These are phyloP conservation scores for Scomberomorus guttatus DNA, from an alignment of 2,797 vertebrate species.

Conservation along the genomic window DNA sequence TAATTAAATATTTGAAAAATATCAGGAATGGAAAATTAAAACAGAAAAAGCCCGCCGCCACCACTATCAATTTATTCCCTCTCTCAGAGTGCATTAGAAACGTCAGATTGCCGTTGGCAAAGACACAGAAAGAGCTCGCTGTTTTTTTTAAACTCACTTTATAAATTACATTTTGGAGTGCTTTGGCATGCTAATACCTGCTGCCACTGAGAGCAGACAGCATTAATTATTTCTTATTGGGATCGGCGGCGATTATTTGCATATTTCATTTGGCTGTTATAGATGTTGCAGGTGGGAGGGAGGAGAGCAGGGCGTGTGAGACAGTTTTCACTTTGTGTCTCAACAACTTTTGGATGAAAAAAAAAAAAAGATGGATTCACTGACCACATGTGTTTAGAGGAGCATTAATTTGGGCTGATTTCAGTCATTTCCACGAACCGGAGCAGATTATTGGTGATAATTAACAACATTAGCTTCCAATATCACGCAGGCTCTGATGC, in stretches of 20 bases:
- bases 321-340: conserved; percentile 52
- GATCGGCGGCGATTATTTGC: conserved; percentile 81
- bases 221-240: conserved; percentile 85
- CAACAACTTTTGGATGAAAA: conserved; percentile 50
- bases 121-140: conserved; percentile 80
- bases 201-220: conserved; percentile 76
- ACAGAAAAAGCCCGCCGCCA: conserved; percentile 67
- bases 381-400: conserved; percentile 41
- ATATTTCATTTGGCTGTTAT: conserved; percentile 82
- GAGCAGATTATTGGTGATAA: conserved; percentile 59
- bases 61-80: conserved; percentile 80
- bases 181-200: conserved; percentile 83
- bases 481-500: conserved; percentile 1
- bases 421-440: conserved; percentile 46
- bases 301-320: neutral
- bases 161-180: conserved; percentile 85
- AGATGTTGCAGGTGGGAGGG: conserved; percentile 71
- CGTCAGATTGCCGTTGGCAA: conserved; percentile 82
- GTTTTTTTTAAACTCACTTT: conserved; percentile 80
- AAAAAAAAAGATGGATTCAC: conserved; percentile 29
- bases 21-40: conserved; percentile 79
- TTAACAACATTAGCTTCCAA: conserved; percentile 49
- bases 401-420: conserved; percentile 59
- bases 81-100: conserved; percentile 81
- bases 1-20: conserved; percentile 89